phyloP scores from a whole-genome alignment of 2,113 vertebrate species.

The Sarotherodon lohbergeri region DNA sequence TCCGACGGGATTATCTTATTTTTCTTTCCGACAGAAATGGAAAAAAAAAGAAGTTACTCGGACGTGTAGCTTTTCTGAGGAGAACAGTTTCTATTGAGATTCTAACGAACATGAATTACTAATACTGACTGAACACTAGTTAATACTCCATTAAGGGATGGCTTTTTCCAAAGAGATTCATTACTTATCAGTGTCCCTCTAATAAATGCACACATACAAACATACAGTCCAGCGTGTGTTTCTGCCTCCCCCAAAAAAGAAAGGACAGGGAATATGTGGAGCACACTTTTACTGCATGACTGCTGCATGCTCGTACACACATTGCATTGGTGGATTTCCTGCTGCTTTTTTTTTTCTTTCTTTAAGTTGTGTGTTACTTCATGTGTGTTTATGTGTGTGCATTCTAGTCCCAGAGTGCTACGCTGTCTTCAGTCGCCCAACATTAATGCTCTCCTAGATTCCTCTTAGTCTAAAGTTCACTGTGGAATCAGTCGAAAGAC shows the following conservation, averaged over 20 bases:
- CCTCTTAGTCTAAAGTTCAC: conserved; percentile 42
- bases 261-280: neutral
- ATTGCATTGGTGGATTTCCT: conserved; percentile 22
- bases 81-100: conserved; percentile 68
- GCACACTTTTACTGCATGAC: conserved; percentile 13
- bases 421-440: conserved; percentile 56
- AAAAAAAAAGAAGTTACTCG: conserved; percentile 64
- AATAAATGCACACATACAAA: conserved; percentile 60
- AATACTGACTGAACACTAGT: conserved; percentile 72
- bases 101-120: conserved; percentile 68
- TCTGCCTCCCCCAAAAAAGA: neutral
- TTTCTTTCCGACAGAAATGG: conserved; percentile 77
- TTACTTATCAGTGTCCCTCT: conserved; percentile 57
- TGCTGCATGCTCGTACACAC: neutral
- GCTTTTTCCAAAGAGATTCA: conserved; percentile 77
- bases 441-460: conserved; percentile 38
- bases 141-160: conserved; percentile 75
- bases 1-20: conserved; percentile 41
- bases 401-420: conserved; percentile 71
- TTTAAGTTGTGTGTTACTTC: conserved; percentile 14
- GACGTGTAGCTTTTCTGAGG: conserved; percentile 60
- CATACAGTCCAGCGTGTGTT: conserved; percentile 35
- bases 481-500: conserved; percentile 51
- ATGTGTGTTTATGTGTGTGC: conserved; percentile 65
- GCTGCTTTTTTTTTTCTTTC: neutral